A percentile compares a stretch with the other conserved stretches of the same genome.
phyloP scores from a whole-genome alignment of 2,113 vertebrate species.

The Apistogramma diplotaenia region DNA sequence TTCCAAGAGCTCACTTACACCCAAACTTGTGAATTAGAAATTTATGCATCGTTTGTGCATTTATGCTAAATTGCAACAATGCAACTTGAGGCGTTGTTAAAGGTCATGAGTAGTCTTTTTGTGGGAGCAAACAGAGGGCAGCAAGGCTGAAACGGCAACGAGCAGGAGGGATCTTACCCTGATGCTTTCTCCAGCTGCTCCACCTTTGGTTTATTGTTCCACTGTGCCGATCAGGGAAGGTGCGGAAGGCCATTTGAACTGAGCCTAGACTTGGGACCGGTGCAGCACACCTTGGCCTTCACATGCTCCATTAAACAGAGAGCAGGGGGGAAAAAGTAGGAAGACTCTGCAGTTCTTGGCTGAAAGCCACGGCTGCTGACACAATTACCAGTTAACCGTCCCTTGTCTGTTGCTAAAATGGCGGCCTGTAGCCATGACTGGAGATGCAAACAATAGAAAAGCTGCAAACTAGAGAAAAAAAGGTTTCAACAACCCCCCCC shows the following conservation, averaged over 20 bases:
- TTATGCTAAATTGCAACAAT: slow-evolving; percentile 10
- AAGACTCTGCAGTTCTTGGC: slow-evolving; percentile 60
- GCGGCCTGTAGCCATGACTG: slow-evolving; percentile 36
- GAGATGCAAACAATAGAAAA: slow-evolving; percentile 42
- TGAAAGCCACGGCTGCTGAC: slow-evolving; percentile 39
- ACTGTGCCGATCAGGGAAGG: slow-evolving; percentile 31
- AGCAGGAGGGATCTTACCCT: slow-evolving; percentile 53
- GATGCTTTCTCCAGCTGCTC: slow-evolving; percentile 71
- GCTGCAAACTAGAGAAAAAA: background rate
- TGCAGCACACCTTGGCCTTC: slow-evolving; percentile 57
- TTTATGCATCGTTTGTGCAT: background rate
- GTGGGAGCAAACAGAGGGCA: slow-evolving; percentile 14
- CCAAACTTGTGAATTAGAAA: slow-evolving; percentile 4
- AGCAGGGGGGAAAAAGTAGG: slow-evolving; percentile 36
- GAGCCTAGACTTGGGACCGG: slow-evolving; percentile 30
- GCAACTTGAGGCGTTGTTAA: background rate
- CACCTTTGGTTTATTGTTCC: slow-evolving; percentile 59
- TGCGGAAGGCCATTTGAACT: slow-evolving; percentile 37
- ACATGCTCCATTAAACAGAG: slow-evolving; percentile 69
- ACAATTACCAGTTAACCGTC: slow-evolving; percentile 59
- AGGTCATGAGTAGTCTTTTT: slow-evolving; percentile 20
- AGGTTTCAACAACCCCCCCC: background rate
- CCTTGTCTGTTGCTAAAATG: slow-evolving; percentile 52
- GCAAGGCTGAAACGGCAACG: slow-evolving; percentile 53
- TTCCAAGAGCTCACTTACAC: slow-evolving; percentile 22